Conservation (phyloP, 1,140 invertebrate genomes). For the Solenopsis fugax region DNA sequence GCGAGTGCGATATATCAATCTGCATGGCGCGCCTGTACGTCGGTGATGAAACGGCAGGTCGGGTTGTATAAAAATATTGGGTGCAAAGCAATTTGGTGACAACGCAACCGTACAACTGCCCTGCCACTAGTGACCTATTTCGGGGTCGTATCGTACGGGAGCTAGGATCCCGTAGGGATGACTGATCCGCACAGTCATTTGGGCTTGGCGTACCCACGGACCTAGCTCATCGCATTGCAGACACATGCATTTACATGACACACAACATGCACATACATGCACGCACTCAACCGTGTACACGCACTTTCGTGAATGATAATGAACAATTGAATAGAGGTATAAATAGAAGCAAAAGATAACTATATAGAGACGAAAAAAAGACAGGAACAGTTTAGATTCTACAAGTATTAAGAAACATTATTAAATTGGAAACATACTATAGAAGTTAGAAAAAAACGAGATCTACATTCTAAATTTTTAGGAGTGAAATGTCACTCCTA, state of each 20-base stretch:
- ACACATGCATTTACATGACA: neutral
- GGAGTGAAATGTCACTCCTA: too few species aligned
- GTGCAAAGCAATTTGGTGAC: conserved; percentile 53
- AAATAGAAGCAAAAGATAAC: neutral
- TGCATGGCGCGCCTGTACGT: neutral
- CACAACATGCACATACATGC: neutral
- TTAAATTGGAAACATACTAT: neutral
- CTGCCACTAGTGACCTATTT: conserved; percentile 33
- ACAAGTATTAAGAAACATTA: too few species aligned
- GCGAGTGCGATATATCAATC: conserved; percentile 49
- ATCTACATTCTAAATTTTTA: too few species aligned
- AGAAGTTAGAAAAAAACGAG: neutral
- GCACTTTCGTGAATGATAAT: neutral
- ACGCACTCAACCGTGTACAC: neutral
- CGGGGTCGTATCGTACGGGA: neutral
- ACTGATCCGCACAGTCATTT: conserved; percentile 30
- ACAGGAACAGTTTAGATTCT: neutral
- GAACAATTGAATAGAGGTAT: neutral
- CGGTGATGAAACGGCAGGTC: conserved; percentile 47
- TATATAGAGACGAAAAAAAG: neutral
- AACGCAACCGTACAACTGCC: conserved; percentile 17
- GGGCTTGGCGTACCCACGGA: conserved; percentile 5
- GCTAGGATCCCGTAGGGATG: neutral
- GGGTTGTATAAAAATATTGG: conserved; percentile 54
- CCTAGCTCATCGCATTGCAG: neutral